These are phyloP conservation scores for Paratilapia polleni DNA, from an alignment of 2,113 vertebrate genomes.

Conservation along the genomic window DNA sequence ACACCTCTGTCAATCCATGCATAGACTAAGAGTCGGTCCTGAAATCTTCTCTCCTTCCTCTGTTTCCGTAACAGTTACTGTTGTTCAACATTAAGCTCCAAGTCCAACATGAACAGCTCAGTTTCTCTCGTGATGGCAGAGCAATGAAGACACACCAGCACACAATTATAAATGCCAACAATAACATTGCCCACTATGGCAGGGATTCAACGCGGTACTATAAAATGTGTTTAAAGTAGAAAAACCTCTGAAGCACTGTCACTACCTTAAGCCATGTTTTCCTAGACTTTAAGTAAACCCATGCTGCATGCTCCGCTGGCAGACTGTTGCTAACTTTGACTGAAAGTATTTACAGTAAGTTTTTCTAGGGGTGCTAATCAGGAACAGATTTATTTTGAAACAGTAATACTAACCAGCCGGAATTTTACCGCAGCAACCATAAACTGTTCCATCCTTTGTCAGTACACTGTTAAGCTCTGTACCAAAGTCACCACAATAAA, in stretches of 20 bases:
- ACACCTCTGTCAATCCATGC: no score
- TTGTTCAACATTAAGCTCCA: not conserved
- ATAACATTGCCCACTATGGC: not conserved
- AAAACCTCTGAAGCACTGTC: not conserved
- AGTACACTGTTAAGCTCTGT: constrained; percentile 48
- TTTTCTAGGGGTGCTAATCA: not conserved
- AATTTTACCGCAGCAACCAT: not conserved
- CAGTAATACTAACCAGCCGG: not conserved
- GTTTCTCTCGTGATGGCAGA: not conserved
- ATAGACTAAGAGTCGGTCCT: no score
- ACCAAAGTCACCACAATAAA: constrained; percentile 45
- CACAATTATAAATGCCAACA: not conserved
- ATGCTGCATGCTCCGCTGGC: not conserved
- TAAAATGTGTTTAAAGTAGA: not conserved
- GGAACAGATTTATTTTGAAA: not conserved
- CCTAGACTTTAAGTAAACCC: not conserved
- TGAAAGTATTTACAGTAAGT: not conserved
- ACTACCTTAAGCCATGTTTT: not conserved
- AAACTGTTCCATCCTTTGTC: not conserved
- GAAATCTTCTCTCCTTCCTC: not conserved
- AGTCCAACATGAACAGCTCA: not conserved
- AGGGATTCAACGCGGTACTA: not conserved
- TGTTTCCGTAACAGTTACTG: not conserved
- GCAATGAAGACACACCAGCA: not conserved
- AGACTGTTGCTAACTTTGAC: not conserved